Base-by-base conservation (phyloP, 1,140 invertebrate genomes). In the Pygmarrhopalites habei region DNA sequence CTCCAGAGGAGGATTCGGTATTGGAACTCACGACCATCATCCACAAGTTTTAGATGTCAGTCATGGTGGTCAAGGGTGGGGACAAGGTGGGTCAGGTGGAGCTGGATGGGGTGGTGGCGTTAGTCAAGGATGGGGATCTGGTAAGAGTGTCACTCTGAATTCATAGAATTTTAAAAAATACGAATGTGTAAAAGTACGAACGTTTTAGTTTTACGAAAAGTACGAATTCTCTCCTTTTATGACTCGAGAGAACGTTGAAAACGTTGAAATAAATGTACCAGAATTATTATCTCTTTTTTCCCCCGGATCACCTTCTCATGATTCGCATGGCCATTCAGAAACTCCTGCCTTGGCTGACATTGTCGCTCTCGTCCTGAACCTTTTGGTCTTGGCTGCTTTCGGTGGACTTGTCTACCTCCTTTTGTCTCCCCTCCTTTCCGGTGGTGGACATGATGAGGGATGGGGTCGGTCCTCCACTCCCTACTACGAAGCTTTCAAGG, bases 401-500 rank as follows among this genome's bases (percentile, higher is more conserved):
- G 69, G 69, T 39, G 69, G 69, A 57, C 51, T 71, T 21, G 69
- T 71, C 61, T 71, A 71, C 62, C 58, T 71, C 23, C 59, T 71
- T 15, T 44, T 71, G 19, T 68, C 66, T 26, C 69, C 69, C 41
- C 69, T 71, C 51, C 66, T 71, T 47, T 47, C 32, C 58, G 67
- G 67, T 28, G 66, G 58, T 26, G 64, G 64, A 46, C 62, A 66
- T 35, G 63, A 64, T 43, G 69, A 67, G 53, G 69, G 69, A 29
- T 71, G 69, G 69, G 69, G 69, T 21, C 63, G 69, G 44, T 59
- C 67, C 30, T 61, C 58, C 32, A 67, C 69, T 56, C 69, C 69
- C 19, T 71, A 71, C 66, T 71, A 61, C 44, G 69, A 71, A 53
- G 64, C 69, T 30, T 44, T 71, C 64, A 71, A 71, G 69, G 69